phyloP scores from a whole-genome alignment of 2,113 vertebrate species.

The Electrona antarctica region DNA sequence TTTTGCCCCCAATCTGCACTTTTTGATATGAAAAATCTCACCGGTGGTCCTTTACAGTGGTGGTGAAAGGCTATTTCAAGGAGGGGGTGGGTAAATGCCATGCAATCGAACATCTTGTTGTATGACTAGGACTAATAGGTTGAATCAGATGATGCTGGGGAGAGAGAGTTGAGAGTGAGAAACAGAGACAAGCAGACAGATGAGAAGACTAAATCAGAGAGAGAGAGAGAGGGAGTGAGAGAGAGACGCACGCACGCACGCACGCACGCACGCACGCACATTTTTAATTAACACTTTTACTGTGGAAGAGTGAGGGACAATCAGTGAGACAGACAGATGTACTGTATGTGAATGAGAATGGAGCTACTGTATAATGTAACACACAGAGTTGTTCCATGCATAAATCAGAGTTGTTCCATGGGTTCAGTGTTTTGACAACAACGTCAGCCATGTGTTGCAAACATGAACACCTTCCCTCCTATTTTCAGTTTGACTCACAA shows the following conservation, averaged over 20 bases:
- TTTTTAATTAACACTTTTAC: no score
- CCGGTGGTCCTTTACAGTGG: conserved; percentile 14
- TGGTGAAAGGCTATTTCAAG: neutral
- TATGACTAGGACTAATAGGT: conserved; percentile 19
- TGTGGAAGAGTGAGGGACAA: no score
- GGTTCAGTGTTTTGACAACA: neutral
- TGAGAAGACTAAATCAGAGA: neutral
- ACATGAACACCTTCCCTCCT: neutral
- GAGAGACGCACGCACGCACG: neutral
- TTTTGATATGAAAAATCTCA: conserved; percentile 31
- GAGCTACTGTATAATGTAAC: no score
- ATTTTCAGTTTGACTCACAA: neutral
- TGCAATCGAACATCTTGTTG: conserved; percentile 14
- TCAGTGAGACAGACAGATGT: no score
- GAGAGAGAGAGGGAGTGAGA: conserved; percentile 32
- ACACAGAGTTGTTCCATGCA: neutral
- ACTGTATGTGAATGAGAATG: no score
- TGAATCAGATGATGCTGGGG: conserved; percentile 52
- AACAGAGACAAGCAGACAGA: neutral
- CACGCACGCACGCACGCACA: no score
- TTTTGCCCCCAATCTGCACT: conserved; percentile 11
- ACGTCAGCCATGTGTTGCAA: neutral
- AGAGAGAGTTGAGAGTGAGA: conserved; percentile 5
- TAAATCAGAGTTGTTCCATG: neutral
- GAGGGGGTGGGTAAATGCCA: conserved; percentile 3